A percentile compares a stretch with the other conserved stretches of the same genome.
Conservation (phyloP, 1,140 invertebrate species). For the Drosophila sproati region DNA sequence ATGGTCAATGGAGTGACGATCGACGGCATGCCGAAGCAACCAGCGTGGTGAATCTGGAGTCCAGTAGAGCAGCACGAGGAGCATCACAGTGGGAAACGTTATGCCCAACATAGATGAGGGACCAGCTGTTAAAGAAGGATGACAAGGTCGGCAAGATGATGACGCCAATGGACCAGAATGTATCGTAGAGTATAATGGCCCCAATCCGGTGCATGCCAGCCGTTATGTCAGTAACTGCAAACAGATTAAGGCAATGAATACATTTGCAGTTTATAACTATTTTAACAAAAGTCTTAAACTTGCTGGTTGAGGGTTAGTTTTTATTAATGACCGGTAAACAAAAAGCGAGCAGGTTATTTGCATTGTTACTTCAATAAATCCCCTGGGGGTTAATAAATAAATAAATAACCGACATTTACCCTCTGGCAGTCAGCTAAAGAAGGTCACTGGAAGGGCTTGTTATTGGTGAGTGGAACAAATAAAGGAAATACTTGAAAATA, state of each 20-base stretch:
- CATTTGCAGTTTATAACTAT: no score
- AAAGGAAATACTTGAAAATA: neutral
- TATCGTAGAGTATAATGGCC: constrained; percentile 84
- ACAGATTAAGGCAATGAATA: no score
- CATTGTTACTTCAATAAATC: no score
- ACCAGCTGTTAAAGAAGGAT: constrained; percentile 83
- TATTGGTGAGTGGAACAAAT: no score
- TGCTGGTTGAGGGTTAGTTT: no score
- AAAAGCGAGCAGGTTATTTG: no score
- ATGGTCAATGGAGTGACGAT: constrained; percentile 60
- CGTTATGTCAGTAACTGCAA: constrained; percentile 81
- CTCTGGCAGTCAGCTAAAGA: no score
- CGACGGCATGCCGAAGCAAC: constrained; percentile 74
- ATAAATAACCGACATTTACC: no score
- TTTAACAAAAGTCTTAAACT: no score
- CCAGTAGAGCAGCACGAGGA: constrained; percentile 84
- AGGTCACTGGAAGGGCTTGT: no score
- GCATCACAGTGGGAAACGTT: constrained; percentile 81
- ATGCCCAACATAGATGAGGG: constrained; percentile 84
- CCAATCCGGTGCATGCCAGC: constrained; percentile 81
- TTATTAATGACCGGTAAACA: no score
- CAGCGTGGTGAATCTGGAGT: constrained; percentile 85
- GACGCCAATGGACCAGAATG: constrained; percentile 85
- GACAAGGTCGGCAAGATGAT: constrained; percentile 83
- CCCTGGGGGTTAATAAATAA: no score